These are phyloP conservation scores for Adela reaumurella DNA, from an alignment of 2,888 invertebrate species.

Conservation along the genomic window DNA sequence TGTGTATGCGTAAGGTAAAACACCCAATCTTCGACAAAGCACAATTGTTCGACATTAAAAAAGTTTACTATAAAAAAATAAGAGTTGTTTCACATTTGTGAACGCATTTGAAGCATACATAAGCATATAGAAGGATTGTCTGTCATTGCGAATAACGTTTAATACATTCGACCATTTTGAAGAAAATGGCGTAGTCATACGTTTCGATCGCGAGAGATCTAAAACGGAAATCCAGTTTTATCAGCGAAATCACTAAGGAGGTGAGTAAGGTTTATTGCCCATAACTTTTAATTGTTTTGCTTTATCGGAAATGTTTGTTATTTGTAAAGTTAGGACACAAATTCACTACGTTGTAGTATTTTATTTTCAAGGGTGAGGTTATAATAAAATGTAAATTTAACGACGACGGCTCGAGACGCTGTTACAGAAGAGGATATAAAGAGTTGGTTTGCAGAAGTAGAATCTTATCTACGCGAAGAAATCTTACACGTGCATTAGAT, in stretches of 20 bases:
- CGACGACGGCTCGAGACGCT: slow-evolving; percentile 12
- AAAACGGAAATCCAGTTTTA: slow-evolving; percentile 6
- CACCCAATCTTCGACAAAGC: slow-evolving; percentile 4
- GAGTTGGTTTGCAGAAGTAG: slow-evolving; percentile 16
- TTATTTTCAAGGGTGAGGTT: slow-evolving; percentile 2
- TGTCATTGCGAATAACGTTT: slow-evolving; percentile 4
- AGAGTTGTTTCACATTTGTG: slow-evolving; percentile 1
- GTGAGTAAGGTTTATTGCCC: slow-evolving; percentile 5
- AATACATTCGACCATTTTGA: slow-evolving; percentile 7
- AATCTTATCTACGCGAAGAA: slow-evolving; percentile 11
- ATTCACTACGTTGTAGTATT: slow-evolving; percentile 1
- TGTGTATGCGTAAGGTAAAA: slow-evolving; percentile 1
- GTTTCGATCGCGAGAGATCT: background rate
- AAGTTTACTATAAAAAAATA: slow-evolving; percentile 2
- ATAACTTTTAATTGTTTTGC: slow-evolving; percentile 4
- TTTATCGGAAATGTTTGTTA: slow-evolving; percentile 4
- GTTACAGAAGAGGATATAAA: slow-evolving; percentile 16
- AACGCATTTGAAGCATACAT: slow-evolving; percentile 1
- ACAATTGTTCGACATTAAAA: slow-evolving; percentile 4
- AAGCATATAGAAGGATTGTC: slow-evolving; percentile 3
- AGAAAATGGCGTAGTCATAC: slow-evolving; percentile 5
- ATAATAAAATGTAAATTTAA: slow-evolving; percentile 12
- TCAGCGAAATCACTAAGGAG: slow-evolving; percentile 6
- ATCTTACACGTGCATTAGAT: slow-evolving; percentile 11
- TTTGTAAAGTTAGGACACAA: slow-evolving; percentile 3